Percentiles rank a stretch among this genome's conserved stretches.
Evolutionary conservation across 2,113 vertebrate species (phyloP).

Genomic region (Sclerurus mexicanus): DNA sequence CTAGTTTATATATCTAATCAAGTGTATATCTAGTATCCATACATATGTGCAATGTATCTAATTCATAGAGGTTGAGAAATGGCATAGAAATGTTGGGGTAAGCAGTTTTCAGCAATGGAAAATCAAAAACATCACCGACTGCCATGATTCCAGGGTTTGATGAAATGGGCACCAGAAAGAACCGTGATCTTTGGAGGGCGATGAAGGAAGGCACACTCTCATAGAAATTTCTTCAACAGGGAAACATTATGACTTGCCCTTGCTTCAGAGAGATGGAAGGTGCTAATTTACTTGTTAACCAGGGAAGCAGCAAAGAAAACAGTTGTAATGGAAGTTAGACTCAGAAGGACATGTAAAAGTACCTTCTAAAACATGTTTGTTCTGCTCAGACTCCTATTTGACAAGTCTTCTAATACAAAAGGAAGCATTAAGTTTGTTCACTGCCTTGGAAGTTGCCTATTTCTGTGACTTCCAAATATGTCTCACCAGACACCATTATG

Average conservation of each 20-base stretch:
- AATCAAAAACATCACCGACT: too few relatives aligned
- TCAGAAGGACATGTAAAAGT: background rate
- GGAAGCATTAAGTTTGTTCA: background rate
- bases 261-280: background rate
- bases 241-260: background rate
- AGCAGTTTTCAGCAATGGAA: too few relatives aligned
- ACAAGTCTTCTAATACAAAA: background rate
- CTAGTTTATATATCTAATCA: background rate
- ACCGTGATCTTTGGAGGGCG: too few relatives aligned
- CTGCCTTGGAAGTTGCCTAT: background rate
- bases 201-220: too few relatives aligned
- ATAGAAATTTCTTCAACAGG: background rate
- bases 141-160: too few relatives aligned
- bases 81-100: background rate
- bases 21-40: background rate
- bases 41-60: background rate
- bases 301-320: background rate
- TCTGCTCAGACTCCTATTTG: background rate
- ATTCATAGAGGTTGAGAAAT: background rate
- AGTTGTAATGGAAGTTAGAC: background rate
- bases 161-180: too few relatives aligned
- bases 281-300: background rate
- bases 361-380: background rate
- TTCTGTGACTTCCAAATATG: background rate
- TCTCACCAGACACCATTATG: background rate